A percentile compares a stretch with the other conserved stretches of the same genome.
These are phyloP conservation scores for Hydrophis major DNA, from an alignment of 2,797 vertebrate genomes.

Conservation along the genomic window DNA sequence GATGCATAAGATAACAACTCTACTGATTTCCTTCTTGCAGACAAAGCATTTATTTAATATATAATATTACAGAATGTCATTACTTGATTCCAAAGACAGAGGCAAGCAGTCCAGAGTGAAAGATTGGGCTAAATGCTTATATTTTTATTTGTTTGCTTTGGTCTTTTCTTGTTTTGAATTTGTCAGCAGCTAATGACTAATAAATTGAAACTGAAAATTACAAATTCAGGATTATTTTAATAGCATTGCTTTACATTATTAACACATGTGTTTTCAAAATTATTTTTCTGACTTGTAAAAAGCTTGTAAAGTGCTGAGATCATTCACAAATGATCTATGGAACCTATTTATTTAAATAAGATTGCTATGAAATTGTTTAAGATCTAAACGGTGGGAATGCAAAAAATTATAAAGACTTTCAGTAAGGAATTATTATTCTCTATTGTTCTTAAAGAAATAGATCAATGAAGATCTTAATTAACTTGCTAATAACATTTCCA, in stretches of 20 bases:
- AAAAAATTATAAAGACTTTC: neutral
- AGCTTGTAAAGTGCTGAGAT: neutral
- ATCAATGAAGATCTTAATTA: constrained; percentile 60
- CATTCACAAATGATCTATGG: neutral
- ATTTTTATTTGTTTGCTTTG: neutral
- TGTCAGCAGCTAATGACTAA: neutral
- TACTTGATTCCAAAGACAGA: neutral
- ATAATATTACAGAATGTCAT: neutral
- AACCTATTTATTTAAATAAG: neutral
- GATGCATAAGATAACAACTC: neutral
- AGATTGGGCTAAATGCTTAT: neutral
- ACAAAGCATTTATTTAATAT: neutral
- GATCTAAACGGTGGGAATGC: neutral
- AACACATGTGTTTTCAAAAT: neutral
- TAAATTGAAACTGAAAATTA: neutral
- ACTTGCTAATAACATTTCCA: constrained; percentile 59
- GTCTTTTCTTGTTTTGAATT: neutral
- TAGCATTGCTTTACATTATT: neutral
- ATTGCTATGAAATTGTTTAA: neutral
- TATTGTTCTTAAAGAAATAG: constrained; percentile 41
- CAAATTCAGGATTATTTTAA: neutral
- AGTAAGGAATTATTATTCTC: constrained; percentile 4
- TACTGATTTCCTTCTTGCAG: neutral
- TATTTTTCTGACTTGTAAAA: neutral
- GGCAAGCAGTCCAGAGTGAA: neutral